Percentiles rank a stretch among this genome's conserved stretches.
Conservation (phyloP, 1,140 invertebrate species). For the Theocolax elegans region DNA sequence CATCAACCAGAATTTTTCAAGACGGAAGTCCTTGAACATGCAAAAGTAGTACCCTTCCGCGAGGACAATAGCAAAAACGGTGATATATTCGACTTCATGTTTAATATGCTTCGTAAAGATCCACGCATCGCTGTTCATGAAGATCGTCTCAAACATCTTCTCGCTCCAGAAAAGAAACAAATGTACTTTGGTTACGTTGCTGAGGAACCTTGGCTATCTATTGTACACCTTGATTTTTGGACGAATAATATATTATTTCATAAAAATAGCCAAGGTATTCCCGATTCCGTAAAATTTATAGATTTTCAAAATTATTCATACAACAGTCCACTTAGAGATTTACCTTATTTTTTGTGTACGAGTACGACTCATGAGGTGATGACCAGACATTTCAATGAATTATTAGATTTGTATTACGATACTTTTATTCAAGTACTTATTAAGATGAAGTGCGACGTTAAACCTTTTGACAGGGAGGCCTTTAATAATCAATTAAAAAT, state of each 20-base stretch:
- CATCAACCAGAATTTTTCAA: constrained; percentile 66
- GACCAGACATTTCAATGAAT: constrained; percentile 59
- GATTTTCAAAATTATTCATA: constrained; percentile 69
- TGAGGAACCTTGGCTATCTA: constrained; percentile 56
- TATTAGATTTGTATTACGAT: constrained; percentile 64
- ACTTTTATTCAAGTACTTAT: constrained; percentile 54
- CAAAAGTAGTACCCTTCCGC: neutral
- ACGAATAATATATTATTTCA: constrained; percentile 68
- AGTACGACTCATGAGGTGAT: constrained; percentile 63
- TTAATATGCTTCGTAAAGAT: neutral
- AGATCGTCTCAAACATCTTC: neutral
- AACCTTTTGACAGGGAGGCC: neutral
- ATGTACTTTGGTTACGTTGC: neutral
- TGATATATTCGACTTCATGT: neutral
- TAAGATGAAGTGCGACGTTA: neutral
- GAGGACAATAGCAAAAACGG: neutral
- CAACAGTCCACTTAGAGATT: constrained; percentile 65
- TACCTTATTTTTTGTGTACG: constrained; percentile 69
- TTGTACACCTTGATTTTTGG: constrained; percentile 69
- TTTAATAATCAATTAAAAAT: constrained; percentile 42
- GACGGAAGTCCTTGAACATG: constrained; percentile 51
- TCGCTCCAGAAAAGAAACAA: neutral
- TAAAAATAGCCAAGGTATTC: constrained; percentile 48
- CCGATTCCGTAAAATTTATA: constrained; percentile 66
- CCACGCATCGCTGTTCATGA: neutral